phyloP scores from a whole-genome alignment of 2,113 vertebrate genomes.

The Taurulus bubalis region DNA sequence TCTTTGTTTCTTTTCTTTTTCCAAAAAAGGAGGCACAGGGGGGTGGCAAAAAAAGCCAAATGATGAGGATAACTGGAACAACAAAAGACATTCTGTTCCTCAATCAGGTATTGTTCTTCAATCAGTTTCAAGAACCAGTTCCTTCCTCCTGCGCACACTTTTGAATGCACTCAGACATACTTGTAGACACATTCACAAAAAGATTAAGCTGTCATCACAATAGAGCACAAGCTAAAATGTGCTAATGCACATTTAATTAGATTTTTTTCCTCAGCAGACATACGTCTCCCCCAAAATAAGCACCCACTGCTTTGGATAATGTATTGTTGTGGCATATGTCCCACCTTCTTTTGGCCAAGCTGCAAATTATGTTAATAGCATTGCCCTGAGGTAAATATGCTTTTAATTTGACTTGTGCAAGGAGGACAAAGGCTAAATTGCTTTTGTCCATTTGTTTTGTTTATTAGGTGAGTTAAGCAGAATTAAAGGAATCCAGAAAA shows the following conservation, averaged over 20 bases:
- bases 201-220: not conserved
- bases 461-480: constrained; percentile 29
- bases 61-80: not conserved
- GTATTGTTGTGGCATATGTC: constrained; percentile 5
- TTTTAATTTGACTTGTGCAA: constrained; percentile 43
- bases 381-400: constrained; percentile 29
- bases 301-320: constrained; percentile 32
- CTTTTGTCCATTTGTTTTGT: constrained; percentile 32
- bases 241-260: not conserved
- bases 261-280: constrained; percentile 8
- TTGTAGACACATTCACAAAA: not conserved
- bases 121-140: not conserved
- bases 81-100: not conserved
- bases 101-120: not conserved
- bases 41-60: not conserved
- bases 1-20: too few species aligned
- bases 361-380: constrained; percentile 51
- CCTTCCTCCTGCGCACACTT: not conserved
- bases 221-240: constrained; percentile 4
- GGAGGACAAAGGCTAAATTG: constrained; percentile 33
- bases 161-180: not conserved
- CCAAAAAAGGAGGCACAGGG: not conserved
- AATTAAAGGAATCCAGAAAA: constrained; percentile 19
- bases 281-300: not conserved
- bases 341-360: constrained; percentile 15